Base-by-base conservation (phyloP, 2,797 vertebrate genomes). In the Phoxinus dragarum region DNA sequence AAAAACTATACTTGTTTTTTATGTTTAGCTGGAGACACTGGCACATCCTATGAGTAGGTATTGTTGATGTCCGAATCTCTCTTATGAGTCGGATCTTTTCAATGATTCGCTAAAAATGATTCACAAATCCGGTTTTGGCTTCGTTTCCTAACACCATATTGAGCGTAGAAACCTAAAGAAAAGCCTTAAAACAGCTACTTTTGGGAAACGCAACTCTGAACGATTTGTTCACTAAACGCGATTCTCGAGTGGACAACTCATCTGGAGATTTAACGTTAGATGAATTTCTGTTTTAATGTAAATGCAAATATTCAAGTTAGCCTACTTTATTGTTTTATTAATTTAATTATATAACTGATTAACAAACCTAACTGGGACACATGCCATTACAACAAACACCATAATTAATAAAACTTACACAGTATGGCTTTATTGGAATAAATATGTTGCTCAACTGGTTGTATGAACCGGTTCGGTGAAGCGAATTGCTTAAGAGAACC, bases 401-500 rank as follows among this genome's bases (percentile, higher is more conserved):
- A 61, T 19, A 27, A 27, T 40, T 8, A 14, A 75, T 54, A 4
- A 23, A 64, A 42, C 23, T 5, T 27, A 21, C 6, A 21, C 23
- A 3, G 56, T 1, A 14, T 56, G 8, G 4, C 44, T 34, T 49
- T 74, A 52, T 11, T 75, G 3, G 9, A 54, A 8, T 36, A 12
- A 7, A 49, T 23, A 36, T 1, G 23, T 1, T 38, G 6, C 36
- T 59, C 75, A 59, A 59, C 14, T 40, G 12, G 2, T n/a, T 27
- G 2, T 44, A 31, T 47, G 56, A 64, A 79, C 17, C 42, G 21
- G 52, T 14, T 42, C 7, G 21, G 42, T 61, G 4, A 40, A 72
- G 6, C 31, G 17, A 56, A 38, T 19, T 9, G 47, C 27, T 81
- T 16, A 10, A 72, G 72, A 42, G 80, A 82, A 44, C 80, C 80